Base-by-base conservation (phyloP, 2,797 vertebrate genomes). In the Typhlichthys eigenmanni region DNA sequence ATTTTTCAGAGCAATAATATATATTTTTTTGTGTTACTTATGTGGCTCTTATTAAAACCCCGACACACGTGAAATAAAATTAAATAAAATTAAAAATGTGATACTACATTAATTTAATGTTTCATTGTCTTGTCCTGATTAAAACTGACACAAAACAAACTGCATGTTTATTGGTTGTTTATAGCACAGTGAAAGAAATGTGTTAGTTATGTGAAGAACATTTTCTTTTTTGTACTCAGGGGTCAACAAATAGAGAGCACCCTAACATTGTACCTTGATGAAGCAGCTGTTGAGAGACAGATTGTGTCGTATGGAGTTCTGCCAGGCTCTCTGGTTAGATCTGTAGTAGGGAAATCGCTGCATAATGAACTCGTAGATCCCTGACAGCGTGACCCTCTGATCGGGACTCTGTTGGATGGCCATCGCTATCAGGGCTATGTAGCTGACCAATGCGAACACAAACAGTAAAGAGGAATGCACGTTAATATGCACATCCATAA, bases 321-420 rank as follows among this genome's bases (percentile, higher is more conserved):
- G 98, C 98, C 98, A 99, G 72, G 98, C 98, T 80, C 96, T 93
- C 91, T 97, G 96, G 91, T 98, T 98, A 67, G 96, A 95, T 69
- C 98, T 93, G 88, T 99, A 99, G 79, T 97, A 99, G 3, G 98
- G 98, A 84, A 99, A 99, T 67, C 94, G 91, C 89, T 93, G 95
- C 95, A 94, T 96, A 92, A 99, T 99, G 91, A 98, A 99, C 88
- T 99, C 98, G 62, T 99, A 99, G 90, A 99, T 99, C 75, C 97
- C 97, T 0, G 98, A 96, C 75, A 99, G 92, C 29, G 98, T 98
- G 72, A 97, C 95, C 75, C 95, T 92, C 88, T 95, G 95, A 58
- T 95, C 93, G 0, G 96, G 95, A 68, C 95, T 98, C 89, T 99
- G 96, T 89, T 99, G 97, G 76, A 99, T 99, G 71, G 97, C 97